Evolutionary conservation across 1,140 invertebrate genomes (phyloP).

Genomic region (Temnothorax longispinosus): DNA sequence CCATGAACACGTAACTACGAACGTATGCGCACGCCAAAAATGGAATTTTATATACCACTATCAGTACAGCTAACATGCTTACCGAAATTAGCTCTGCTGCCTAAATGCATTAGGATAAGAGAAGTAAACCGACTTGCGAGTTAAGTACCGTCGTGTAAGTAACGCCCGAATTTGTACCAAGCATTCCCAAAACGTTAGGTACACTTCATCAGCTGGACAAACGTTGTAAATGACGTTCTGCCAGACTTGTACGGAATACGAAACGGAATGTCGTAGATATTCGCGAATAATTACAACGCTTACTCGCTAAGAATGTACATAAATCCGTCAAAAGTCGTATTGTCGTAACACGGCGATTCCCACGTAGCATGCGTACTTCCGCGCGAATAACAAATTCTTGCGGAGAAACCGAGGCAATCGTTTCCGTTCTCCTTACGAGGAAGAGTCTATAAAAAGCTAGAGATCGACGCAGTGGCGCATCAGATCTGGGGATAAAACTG

Average conservation of each 20-base stretch:
- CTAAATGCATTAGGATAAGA: slow-evolving; percentile 38
- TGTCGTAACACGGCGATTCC: slow-evolving; percentile 2
- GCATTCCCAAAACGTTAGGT: slow-evolving; percentile 35
- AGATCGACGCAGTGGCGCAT: slow-evolving; percentile 65
- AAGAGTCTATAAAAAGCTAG: slow-evolving; percentile 20
- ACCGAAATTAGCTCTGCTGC: slow-evolving; percentile 5
- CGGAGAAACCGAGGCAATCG: background rate
- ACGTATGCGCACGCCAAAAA: background rate
- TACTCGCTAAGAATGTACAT: slow-evolving; percentile 26
- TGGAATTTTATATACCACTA: slow-evolving; percentile 13
- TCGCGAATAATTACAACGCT: slow-evolving; percentile 33
- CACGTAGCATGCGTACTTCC: slow-evolving; percentile 30
- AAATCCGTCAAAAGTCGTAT: slow-evolving; percentile 34
- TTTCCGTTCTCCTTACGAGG: background rate
- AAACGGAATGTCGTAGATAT: slow-evolving; percentile 59
- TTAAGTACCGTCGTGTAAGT: slow-evolving; percentile 67
- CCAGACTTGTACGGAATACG: slow-evolving; percentile 32
- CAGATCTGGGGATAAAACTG: slow-evolving; percentile 84
- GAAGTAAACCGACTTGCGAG: slow-evolving; percentile 25
- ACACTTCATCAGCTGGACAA: background rate
- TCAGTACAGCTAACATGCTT: slow-evolving; percentile 28
- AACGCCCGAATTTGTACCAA: slow-evolving; percentile 59
- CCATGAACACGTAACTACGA: slow-evolving; percentile 9
- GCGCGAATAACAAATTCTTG: slow-evolving; percentile 35
- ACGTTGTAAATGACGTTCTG: slow-evolving; percentile 19